Percentiles rank a stretch among this genome's conserved stretches.
phyloP scores from a whole-genome alignment of 2,888 invertebrate genomes.

The Lepeophtheirus nordmannii region DNA sequence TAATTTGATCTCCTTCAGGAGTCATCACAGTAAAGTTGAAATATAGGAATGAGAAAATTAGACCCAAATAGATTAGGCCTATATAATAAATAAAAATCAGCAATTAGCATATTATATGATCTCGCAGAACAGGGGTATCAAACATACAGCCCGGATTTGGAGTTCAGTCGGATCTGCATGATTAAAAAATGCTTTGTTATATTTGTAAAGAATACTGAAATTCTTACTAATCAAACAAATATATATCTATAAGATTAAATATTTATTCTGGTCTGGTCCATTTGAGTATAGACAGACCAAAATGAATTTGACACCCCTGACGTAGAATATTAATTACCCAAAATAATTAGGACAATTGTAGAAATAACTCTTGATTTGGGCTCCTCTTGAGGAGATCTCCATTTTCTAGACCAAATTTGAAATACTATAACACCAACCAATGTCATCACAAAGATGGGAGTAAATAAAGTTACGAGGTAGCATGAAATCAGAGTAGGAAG shows the following conservation, averaged over 20 bases:
- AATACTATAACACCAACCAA: background rate
- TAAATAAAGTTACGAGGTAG: background rate
- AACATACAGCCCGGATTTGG: too few species aligned
- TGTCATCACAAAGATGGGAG: background rate
- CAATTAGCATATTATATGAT: too few species aligned
- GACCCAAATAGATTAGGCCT: conserved; percentile 8
- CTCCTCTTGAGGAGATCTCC: conserved; percentile 48
- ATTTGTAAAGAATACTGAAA: too few species aligned
- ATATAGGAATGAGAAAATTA: conserved; percentile 50
- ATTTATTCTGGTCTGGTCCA: too few species aligned
- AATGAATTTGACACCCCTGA: too few species aligned
- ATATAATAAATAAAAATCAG: background rate
- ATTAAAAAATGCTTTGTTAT: too few species aligned
- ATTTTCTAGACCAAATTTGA: conserved; percentile 36
- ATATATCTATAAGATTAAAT: too few species aligned
- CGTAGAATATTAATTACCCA: too few species aligned
- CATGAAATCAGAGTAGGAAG: conserved; percentile 13
- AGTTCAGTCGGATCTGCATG: too few species aligned
- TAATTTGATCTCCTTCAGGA: conserved; percentile 64
- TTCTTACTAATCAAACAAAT: too few species aligned
- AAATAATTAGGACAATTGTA: background rate
- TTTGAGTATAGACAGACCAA: too few species aligned
- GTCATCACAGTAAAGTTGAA: conserved; percentile 75
- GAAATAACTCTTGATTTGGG: background rate
- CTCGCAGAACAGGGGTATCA: too few species aligned